Percentiles rank a stretch among this genome's conserved stretches.
Evolutionary conservation across 2,113 vertebrate genomes (phyloP).

Genomic region (Megaceryle maxima): DNA sequence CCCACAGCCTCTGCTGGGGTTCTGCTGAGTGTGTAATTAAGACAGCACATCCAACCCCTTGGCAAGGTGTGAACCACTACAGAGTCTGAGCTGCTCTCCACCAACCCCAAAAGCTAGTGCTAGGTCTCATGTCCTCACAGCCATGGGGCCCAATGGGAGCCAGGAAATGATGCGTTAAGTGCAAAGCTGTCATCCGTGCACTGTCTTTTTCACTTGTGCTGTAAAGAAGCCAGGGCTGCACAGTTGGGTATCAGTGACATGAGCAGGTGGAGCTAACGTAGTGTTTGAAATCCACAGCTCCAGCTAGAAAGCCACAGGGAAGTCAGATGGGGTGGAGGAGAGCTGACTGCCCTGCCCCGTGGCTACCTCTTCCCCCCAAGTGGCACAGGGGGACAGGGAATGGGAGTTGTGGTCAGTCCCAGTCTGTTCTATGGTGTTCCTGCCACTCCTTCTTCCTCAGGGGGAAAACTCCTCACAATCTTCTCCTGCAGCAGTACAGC

Average conservation of each 20-base stretch:
- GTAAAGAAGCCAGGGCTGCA: background rate
- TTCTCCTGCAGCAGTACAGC: too few relatives aligned
- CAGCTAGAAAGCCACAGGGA: background rate
- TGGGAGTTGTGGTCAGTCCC: too few relatives aligned
- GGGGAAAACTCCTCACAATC: too few relatives aligned
- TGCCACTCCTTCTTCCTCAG: too few relatives aligned
- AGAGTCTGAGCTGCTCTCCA: background rate
- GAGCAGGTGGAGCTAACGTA: background rate
- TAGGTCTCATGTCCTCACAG: background rate
- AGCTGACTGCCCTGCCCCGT: background rate
- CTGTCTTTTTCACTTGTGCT: background rate
- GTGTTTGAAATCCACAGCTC: background rate
- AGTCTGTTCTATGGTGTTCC: too few relatives aligned
- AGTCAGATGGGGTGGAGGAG: background rate
- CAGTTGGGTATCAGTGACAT: accelerated
- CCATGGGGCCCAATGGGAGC: accelerated
- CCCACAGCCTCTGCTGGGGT: background rate
- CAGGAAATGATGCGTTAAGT: accelerated
- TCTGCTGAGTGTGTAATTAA: accelerated
- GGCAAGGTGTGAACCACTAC: background rate
- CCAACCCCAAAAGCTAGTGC: background rate
- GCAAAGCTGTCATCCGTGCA: background rate
- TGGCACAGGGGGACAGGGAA: too few relatives aligned
- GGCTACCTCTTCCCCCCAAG: too few relatives aligned
- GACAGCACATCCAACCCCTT: background rate